Evolutionary conservation across 2,888 invertebrate genomes (phyloP), one percentile per base, ranked within the genome.

Genomic region (Poecilobothrus nobilitatus): DNA sequence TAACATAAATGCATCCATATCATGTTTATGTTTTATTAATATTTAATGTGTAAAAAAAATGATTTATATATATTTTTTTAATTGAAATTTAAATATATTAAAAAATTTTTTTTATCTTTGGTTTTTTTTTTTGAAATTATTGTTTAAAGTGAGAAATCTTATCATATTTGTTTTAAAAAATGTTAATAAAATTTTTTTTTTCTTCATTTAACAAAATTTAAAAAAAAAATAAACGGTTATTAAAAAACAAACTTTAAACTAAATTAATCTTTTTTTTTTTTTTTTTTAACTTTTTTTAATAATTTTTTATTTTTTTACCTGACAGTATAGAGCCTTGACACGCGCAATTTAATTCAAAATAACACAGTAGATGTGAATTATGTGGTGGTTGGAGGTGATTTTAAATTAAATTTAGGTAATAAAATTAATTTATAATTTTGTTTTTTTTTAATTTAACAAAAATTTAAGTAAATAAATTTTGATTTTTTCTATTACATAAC

Each of bases 311-410:
- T 71, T 75, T 82, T 27, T 27, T 82, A 82, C 82, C 82, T 82
- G 82, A 82, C 79, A 82, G 76, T 77, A 81, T 80, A 76, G 82
- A 78, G 80, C 82, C 82, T 81, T 79, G 76, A 75, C 74, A 75
- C 70, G 68, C 69, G 69, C 70, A 71, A 71, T 71, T 70, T 70
- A 71, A 71, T 71, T 70, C 70, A 71, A 70, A 66, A 72, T 70
- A 72, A 71, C 71, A 72, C 68, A 71, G 37, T 20, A 62, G 68
- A 67, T 62, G 20, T 65, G 34, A 37, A 34, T 22, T 65, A 37
- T 65, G 34, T 37, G 64, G 22, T 64, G 33, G 64, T 34, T 65
- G 65, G 34, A n/a, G 34, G 22, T 27, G 65, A 20, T 7, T 65
- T 21, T 12, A 33, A 21, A 65, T 20, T 9, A 34, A 9, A 65